These are phyloP conservation scores for Ennomos quercinarius DNA, from an alignment of 2,888 invertebrate genomes.

Conservation along the genomic window DNA sequence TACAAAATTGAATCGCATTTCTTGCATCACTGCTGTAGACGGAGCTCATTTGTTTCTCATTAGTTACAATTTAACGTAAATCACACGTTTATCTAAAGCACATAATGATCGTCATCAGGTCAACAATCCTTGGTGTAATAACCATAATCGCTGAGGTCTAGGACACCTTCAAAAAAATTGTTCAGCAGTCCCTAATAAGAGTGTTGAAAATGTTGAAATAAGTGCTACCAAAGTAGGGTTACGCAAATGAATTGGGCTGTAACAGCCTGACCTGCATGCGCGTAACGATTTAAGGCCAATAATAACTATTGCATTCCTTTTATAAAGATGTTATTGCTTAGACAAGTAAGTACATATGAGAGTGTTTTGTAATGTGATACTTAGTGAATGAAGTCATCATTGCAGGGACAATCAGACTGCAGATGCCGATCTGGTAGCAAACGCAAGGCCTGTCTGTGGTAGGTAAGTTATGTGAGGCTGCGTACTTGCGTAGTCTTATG, in stretches of 20 bases:
- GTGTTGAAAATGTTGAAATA: constrained; percentile 45
- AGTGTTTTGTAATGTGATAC: constrained; percentile 22
- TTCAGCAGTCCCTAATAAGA: constrained; percentile 49
- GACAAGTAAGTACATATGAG: constrained; percentile 14
- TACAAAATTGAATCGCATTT: constrained; percentile 9
- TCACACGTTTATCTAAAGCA: constrained; percentile 29
- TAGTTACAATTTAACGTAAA: constrained; percentile 24
- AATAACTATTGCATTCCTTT: constrained; percentile 26
- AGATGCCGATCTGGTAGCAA: too few species aligned
- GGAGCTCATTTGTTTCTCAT: constrained; percentile 24
- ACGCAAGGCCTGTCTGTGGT: too few species aligned
- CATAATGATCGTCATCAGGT: constrained; percentile 24
- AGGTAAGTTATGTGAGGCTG: too few species aligned
- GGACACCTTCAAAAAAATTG: constrained; percentile 47
- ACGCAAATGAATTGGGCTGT: constrained; percentile 60
- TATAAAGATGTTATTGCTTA: constrained; percentile 23
- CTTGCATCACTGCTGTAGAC: constrained; percentile 12
- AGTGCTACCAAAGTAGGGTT: constrained; percentile 35
- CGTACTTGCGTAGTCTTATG: too few species aligned
- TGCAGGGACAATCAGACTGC: neutral
- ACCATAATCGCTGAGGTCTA: constrained; percentile 55
- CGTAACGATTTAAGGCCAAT: constrained; percentile 28
- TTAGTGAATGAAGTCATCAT: constrained; percentile 12
- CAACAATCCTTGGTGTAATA: constrained; percentile 22
- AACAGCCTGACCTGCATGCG: constrained; percentile 50